These are phyloP conservation scores for Anorthoa munda DNA, from an alignment of 2,888 invertebrate genomes.

Conservation along the genomic window DNA sequence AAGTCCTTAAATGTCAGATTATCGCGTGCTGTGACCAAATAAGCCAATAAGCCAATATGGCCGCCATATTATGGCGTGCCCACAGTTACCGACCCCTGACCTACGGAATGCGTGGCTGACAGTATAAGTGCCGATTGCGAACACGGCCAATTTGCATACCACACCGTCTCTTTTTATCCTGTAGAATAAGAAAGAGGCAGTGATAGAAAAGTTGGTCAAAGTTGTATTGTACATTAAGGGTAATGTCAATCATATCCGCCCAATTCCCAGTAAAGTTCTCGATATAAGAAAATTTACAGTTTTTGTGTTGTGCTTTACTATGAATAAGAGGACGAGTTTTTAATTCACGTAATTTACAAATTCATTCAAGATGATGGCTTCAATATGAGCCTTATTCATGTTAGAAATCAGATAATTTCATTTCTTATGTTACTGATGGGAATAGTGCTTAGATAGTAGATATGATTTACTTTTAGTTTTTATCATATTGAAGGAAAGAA, in stretches of 20 bases:
- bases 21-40: slow-evolving; percentile 49
- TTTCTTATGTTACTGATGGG: too few species aligned
- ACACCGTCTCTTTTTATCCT: slow-evolving; percentile 39
- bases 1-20: slow-evolving; percentile 40
- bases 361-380: neutral
- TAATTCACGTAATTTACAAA: neutral
- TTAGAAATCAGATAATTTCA: neutral
- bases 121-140: slow-evolving; percentile 59
- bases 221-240: slow-evolving; percentile 49
- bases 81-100: slow-evolving; percentile 59
- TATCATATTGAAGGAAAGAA: too few species aligned
- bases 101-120: slow-evolving; percentile 66
- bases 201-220: slow-evolving; percentile 45
- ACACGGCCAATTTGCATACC: slow-evolving; percentile 62
- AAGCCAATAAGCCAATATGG: neutral
- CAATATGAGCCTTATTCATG: neutral
- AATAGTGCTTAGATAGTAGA: too few species aligned
- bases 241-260: slow-evolving; percentile 56
- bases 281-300: neutral
- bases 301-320: slow-evolving; percentile 20
- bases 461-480: too few species aligned
- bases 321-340: neutral
- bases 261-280: slow-evolving; percentile 25
- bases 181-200: slow-evolving; percentile 23
- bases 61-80: slow-evolving; percentile 7